Evolutionary conservation across 2,888 invertebrate species (phyloP), one percentile per base, ranked within the genome.

Genomic region (Lucinisca nassula): DNA sequence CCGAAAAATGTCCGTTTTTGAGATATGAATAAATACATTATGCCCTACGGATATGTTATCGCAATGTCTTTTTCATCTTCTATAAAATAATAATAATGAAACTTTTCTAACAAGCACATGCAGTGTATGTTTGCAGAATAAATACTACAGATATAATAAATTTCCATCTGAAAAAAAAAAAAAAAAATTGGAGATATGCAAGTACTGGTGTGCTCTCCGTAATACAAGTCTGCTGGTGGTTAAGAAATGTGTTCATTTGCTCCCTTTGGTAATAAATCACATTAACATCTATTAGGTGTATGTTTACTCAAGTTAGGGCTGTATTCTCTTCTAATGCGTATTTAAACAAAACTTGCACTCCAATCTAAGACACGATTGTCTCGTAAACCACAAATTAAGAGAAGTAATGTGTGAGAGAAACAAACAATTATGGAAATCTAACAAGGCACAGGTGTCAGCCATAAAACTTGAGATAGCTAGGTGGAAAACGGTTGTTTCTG

Each of bases 321-420:
- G 27, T 49, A 67, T 67, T 67, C 10, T 10, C 67, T 67, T 67
- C 32, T 37, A 27, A 24, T 67, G 27, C 21, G 14, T 30, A 35
- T 67, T 21, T 67, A 10, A 67, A 67, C 27, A 67, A 67, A 30
- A 37, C 51, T 21, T 51, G 21, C 21, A 51, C 10, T 21, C 21
- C 51, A 21, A 51, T 17, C 10, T 51, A n/a, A 51, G 51, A 51
- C 67, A 67, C 32, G 32, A 67, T 67, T 67, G 32, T 14, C 67
- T 2, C n/a, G 27, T 30, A 37, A 67, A 67, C 67, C 67, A 37
- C 67, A 67, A 67, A 67, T 67, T 67, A 67, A 51, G n/a, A 51
- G 51, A 21, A 51, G 51, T n/a, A 51, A 51, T 17, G 17, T 21
- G 51, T 51, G 51, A 21, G 21, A 51, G 4, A n/a, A 14, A n/a